Base-by-base conservation (phyloP, 2,888 invertebrate genomes). In the Apomyelois bistriatella region DNA sequence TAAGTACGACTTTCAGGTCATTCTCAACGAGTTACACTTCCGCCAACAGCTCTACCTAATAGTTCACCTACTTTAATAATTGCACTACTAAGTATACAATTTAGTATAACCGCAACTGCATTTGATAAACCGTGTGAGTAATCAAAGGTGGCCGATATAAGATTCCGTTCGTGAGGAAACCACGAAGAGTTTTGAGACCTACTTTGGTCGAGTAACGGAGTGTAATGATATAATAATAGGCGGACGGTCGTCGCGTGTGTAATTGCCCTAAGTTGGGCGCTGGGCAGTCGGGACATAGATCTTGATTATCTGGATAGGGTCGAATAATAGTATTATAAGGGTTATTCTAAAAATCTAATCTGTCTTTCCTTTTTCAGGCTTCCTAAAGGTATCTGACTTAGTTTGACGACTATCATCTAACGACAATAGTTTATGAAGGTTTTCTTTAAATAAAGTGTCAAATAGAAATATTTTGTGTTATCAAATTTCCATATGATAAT, bases 221-320 rank as follows among this genome's bases (percentile, higher is more conserved):
- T 62, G 68, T 82, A 82, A 83, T 82, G 76, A 72, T 65, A 77
- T 78, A 82, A 82, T 83, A 79, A 79, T 77, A 68, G 69, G 71
- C 60, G 61, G 69, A 62, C 58, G 57, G 61, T 62, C 67, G 72
- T 79, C 76, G 76, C 75, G 74, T 81, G 76, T 80, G 78, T 79
- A 79, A 79, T 79, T 78, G 72, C 68, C 70, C 67, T 73, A 72
- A 67, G 62, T 67, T 55, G 60, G 65, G 68, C 67, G 66, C 56
- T 50, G 56, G 57, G 43, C 43, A 37, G 17, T 22, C 15, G 22
- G 7, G 12, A 37, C 54, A 53, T 8, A 52, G 54, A 59, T 46
- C 12, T 13, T 40, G 6, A 40, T 30, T 17, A 9, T 15, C 48
- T 55, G 52, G 60, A 65, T 47, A 17, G 8, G 36, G 10, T 49